A percentile compares a stretch with the other conserved stretches of the same genome.
These are phyloP conservation scores for Neotoxoptera formosana DNA, from an alignment of 1,140 invertebrate species.

Conservation along the genomic window DNA sequence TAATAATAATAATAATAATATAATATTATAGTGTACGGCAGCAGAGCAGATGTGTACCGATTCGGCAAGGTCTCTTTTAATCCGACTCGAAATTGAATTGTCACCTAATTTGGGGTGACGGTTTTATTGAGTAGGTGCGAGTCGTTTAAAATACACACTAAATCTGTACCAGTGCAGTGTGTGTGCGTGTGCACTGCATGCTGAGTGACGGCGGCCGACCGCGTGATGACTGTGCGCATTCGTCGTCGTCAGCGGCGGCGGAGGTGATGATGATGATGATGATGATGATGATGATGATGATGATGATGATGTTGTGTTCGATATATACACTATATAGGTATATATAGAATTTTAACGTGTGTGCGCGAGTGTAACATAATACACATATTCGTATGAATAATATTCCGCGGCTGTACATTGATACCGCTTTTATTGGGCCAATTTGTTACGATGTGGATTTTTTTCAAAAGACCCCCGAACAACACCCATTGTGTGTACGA, in stretches of 20 bases:
- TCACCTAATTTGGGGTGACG: conserved; percentile 56
- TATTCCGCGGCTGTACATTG: not conserved
- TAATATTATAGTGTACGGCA: not conserved
- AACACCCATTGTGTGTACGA: not conserved
- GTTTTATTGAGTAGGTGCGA: conserved; percentile 49
- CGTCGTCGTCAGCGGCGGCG: not conserved
- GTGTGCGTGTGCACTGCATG: conserved; percentile 1
- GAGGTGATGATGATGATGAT: no score
- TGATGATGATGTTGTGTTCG: conserved; percentile 18
- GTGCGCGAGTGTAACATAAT: not conserved
- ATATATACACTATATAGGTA: not conserved
- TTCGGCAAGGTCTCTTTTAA: conserved; percentile 57
- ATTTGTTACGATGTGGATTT: conserved; percentile 50
- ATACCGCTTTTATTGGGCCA: conserved; percentile 29
- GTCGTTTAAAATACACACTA: conserved; percentile 35
- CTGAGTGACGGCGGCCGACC: not conserved
- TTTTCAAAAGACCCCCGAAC: conserved; percentile 37
- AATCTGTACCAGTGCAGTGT: not conserved
- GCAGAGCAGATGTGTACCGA: conserved; percentile 40
- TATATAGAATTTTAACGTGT: not conserved
- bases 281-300: not conserved
- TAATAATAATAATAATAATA: no score
- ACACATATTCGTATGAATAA: not conserved
- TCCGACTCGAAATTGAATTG: conserved; percentile 43
- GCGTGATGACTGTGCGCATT: not conserved